These are phyloP conservation scores for Xiphorhynchus elegans DNA, from an alignment of 2,113 vertebrate genomes.

Conservation along the genomic window DNA sequence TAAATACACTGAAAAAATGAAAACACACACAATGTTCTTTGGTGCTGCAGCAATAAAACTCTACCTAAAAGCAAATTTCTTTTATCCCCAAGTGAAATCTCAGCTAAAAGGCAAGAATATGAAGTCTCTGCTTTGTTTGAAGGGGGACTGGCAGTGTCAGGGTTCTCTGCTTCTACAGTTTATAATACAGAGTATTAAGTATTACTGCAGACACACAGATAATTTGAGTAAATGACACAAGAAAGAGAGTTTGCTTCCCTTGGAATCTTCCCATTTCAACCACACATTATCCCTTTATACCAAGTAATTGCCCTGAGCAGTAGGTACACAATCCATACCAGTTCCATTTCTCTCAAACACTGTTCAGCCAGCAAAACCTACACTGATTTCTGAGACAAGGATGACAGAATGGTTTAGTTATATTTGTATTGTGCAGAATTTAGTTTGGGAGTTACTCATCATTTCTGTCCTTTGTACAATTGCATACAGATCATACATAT, in stretches of 20 bases:
- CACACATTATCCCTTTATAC: not conserved
- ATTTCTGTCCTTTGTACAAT: not conserved
- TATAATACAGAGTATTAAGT: not conserved
- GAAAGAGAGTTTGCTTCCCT: not conserved
- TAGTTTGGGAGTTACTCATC: not conserved
- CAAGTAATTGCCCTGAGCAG: not conserved
- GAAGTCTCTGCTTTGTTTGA: not conserved
- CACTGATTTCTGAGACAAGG: not conserved
- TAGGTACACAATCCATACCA: not conserved
- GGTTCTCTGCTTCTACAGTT: not conserved
- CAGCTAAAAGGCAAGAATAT: not conserved
- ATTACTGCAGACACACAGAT: fast-evolving
- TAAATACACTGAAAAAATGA: not conserved
- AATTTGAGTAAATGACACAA: not conserved
- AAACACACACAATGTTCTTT: not conserved
- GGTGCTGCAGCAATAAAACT: not conserved
- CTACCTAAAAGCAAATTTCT: not conserved
- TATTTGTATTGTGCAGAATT: not conserved
- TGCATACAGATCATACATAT: not conserved
- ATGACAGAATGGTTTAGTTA: not conserved
- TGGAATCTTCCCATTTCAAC: not conserved
- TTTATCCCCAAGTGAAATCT: not conserved
- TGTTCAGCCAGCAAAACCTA: not conserved
- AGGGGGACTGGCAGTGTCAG: not conserved
- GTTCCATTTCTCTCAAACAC: not conserved